Conservation (phyloP, 2,888 invertebrate species). For the Acronicta leporina region DNA sequence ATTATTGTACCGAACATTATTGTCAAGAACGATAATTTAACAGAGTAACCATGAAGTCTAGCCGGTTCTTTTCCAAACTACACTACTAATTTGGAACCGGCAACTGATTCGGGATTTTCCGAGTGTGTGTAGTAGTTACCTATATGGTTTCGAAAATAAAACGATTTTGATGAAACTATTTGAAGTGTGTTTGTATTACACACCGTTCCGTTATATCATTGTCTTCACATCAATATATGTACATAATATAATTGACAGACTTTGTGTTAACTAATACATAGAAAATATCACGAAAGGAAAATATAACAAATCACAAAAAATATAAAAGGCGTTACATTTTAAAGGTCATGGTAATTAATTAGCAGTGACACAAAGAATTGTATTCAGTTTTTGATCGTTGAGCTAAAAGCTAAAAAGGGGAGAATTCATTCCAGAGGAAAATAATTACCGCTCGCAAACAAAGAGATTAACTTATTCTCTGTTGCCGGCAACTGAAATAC, state of each 20-base stretch:
- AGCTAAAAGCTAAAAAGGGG: slow-evolving; percentile 60
- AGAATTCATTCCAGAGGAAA: slow-evolving; percentile 60
- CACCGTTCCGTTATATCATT: too few species aligned
- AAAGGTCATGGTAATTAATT: slow-evolving; percentile 55
- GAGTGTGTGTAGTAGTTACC: too few species aligned
- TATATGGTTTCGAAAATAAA: too few species aligned
- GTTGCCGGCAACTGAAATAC: slow-evolving; percentile 64
- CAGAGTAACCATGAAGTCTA: too few species aligned
- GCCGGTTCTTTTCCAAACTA: too few species aligned
- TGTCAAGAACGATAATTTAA: too few species aligned
- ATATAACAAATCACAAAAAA: slow-evolving; percentile 49
- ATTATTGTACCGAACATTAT: too few species aligned
- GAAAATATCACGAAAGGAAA: slow-evolving; percentile 26
- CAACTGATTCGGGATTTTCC: too few species aligned
- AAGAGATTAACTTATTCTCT: slow-evolving; percentile 65
- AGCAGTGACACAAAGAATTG: slow-evolving; percentile 57
- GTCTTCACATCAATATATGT: slow-evolving; percentile 13
- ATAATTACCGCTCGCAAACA: slow-evolving; percentile 67
- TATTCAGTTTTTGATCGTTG: slow-evolving; percentile 61
- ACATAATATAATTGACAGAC: slow-evolving; percentile 23
- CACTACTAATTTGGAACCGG: too few species aligned
- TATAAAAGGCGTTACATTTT: slow-evolving; percentile 29
- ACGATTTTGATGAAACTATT: too few species aligned
- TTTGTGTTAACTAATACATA: slow-evolving; percentile 22
- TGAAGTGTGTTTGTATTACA: too few species aligned